A percentile compares a stretch with the other conserved stretches of the same genome.
Evolutionary conservation across 2,888 invertebrate species (phyloP).

Genomic region (Hirudinaria manillensis): DNA sequence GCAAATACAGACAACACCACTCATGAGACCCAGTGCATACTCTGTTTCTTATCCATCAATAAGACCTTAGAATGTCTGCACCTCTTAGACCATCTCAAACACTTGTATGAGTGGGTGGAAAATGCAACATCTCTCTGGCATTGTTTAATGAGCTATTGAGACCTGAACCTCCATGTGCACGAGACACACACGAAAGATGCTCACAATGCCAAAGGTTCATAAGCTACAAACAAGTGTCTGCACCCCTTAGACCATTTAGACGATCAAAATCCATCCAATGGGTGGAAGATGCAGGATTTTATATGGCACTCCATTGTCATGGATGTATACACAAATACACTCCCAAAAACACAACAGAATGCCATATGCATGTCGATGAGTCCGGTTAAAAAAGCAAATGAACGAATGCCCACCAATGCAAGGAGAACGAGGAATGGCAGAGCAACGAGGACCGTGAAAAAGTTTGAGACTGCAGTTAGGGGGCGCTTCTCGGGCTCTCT

Average conservation of each 20-base stretch:
- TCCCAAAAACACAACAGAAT: not conserved
- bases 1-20: too few relatives aligned
- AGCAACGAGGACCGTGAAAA: constrained; percentile 76
- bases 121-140: constrained; percentile 17
- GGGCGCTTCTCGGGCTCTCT: constrained; percentile 86
- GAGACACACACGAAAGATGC: not conserved
- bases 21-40: too few relatives aligned
- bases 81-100: constrained; percentile 27
- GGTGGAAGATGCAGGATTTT: constrained; percentile 18
- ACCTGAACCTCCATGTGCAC: not conserved
- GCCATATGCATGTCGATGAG: too few relatives aligned
- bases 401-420: constrained; percentile 59
- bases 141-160: not conserved
- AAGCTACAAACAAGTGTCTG: constrained; percentile 1
- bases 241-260: constrained; percentile 26
- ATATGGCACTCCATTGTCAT: not conserved
- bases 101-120: constrained; percentile 24
- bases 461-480: constrained; percentile 75
- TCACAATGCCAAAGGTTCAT: not conserved
- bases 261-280: not conserved
- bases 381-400: not conserved
- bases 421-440: constrained; percentile 74
- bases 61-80: constrained; percentile 10
- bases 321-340: not conserved
- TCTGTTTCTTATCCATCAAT: not conserved